Base-by-base conservation (phyloP, 2,888 invertebrate species). In the Troides oblongomaculatus region DNA sequence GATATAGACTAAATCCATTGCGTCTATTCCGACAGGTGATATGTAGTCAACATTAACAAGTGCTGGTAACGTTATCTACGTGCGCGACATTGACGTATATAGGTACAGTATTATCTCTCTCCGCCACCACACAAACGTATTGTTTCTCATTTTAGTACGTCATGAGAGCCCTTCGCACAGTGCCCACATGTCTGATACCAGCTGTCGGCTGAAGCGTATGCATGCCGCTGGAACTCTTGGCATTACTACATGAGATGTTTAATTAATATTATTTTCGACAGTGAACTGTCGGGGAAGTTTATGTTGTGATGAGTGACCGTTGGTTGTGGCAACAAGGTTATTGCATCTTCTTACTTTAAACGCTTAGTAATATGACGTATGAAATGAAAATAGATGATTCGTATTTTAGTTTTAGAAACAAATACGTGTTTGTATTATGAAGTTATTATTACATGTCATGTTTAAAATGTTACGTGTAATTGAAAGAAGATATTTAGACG, bases 151-250 rank as follows among this genome's bases (percentile, higher is more conserved):
- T 83, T 78, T 77, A 66, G 77, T 74, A 80, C 84, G 85, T 86
- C 85, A 87, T 80, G 70, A 58, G 80, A 87, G 88, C 89, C 89
- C 88, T 81, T 88, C 86, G 82, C 74, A 65, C 75, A 82, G 83
- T 85, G 82, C 81, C 87, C 85, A 87, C 81, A 86, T 88, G 90
- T 86, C 86, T 83, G 78, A 79, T 75, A 74, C 79, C 91, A 90
- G 86, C 90, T 91, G 90, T 88, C 84, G 77, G 72, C 71, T 74
- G 66, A 72, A 75, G 83, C 86, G 84, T 84, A 81, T 85, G 84
- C 79, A 76, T 73, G 67, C 71, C 62, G 68, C 67, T 73, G 70
- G 73, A 71, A 70, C 56, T 62, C 65, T 72, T 77, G 75, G 70
- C 75, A 74, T 61, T 63, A 72, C 71, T 71, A 64, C 58, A 43